Percentiles rank a stretch among this genome's conserved stretches.
phyloP scores from a whole-genome alignment of 2,113 vertebrate species.

The zebrafish (Danio rerio) region DNA sequence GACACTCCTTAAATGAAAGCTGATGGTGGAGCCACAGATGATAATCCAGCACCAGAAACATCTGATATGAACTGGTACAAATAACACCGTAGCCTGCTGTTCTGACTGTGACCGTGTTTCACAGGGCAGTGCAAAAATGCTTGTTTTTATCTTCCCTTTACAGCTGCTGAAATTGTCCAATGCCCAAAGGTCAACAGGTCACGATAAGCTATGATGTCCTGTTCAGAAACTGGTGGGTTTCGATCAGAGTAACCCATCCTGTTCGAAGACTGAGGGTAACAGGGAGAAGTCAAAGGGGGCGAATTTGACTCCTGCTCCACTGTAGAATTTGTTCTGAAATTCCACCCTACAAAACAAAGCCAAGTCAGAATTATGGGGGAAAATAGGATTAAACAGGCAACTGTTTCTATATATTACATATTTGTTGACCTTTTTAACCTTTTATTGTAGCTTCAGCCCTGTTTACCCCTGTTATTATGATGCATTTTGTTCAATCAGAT shows the following conservation, averaged over 20 bases:
- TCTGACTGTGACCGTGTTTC: not conserved
- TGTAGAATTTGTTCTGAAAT: conserved; percentile 99
- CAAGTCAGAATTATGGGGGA: too few relatives aligned
- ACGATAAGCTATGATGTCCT: conserved; percentile 27
- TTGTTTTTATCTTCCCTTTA: not conserved
- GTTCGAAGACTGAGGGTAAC: conserved; percentile 85
- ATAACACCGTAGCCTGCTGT: conserved; percentile 66
- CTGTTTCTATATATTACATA: too few relatives aligned
- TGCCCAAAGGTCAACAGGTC: not conserved
- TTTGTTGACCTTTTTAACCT: too few relatives aligned
- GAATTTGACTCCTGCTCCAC: conserved; percentile 92
- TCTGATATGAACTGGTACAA: conserved; percentile 64
- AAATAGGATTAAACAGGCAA: too few relatives aligned
- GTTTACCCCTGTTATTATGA: too few relatives aligned
- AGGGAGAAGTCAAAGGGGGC: conserved; percentile 92
- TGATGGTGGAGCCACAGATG: not conserved
- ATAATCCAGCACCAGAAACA: conserved; percentile 55
- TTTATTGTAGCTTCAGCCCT: too few relatives aligned
- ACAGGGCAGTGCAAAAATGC: not conserved
- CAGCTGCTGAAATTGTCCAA: not conserved
- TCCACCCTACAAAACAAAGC: conserved; percentile 87
- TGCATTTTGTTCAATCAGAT: too few relatives aligned
- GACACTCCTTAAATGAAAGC: not conserved
- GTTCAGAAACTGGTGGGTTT: conserved; percentile 15
- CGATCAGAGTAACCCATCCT: conserved; percentile 75